Evolutionary conservation across 2,113 vertebrate genomes (phyloP).

Genomic region (Anguilla japonica): DNA sequence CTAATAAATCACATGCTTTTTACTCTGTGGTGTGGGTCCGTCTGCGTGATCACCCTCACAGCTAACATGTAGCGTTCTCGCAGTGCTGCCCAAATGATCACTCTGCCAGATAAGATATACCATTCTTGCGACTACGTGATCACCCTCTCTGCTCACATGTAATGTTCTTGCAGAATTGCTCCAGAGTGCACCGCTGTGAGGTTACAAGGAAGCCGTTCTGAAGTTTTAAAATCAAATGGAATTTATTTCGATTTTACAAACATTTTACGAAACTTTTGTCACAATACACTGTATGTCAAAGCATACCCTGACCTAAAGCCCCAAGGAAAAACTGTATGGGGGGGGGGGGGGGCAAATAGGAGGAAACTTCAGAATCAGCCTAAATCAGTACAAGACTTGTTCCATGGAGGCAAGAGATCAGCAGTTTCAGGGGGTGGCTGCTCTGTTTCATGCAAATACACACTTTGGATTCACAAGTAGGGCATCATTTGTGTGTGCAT

Average conservation of each 20-base stretch:
- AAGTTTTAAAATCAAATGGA: neutral
- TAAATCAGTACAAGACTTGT: no score
- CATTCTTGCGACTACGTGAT: neutral
- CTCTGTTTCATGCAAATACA: neutral
- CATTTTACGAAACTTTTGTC: no score
- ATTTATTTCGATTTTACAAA: no score
- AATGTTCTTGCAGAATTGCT: neutral
- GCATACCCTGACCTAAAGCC: no score
- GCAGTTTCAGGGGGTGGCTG: no score
- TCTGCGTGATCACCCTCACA: neutral
- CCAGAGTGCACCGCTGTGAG: neutral
- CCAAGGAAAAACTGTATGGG: no score
- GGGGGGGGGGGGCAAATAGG: no score
- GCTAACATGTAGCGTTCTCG: neutral
- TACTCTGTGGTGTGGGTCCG: neutral
- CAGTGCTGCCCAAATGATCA: neutral
- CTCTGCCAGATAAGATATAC: neutral
- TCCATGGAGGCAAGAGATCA: no score
- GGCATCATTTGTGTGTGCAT: no score
- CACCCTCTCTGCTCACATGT: neutral
- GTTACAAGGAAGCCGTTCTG: neutral
- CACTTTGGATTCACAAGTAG: no score
- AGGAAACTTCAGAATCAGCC: no score
- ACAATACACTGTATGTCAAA: no score
- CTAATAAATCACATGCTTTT: conserved; percentile 6